Evolutionary conservation across 2,113 vertebrate species (phyloP).

Genomic region (Sinocyclocheilus anshuiensis): DNA sequence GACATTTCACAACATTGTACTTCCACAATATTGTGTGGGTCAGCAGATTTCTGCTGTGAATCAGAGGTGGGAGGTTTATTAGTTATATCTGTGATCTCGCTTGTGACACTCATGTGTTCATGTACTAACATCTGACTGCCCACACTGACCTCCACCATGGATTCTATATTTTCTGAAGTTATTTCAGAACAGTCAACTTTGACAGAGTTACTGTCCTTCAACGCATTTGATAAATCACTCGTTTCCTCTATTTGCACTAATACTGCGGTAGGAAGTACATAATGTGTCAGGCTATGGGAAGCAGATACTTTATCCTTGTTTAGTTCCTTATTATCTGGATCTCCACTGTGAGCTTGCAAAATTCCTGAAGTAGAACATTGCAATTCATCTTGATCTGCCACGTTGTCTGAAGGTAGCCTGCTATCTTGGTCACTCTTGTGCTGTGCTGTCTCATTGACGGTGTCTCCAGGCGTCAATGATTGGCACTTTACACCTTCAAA

Average conservation of each 20-base stretch:
- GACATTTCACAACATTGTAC: conserved; percentile 9
- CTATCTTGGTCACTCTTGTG: neutral
- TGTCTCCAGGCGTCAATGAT: neutral
- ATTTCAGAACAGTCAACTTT: conserved; percentile 14
- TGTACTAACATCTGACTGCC: neutral
- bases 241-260: neutral
- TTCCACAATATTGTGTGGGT: neutral
- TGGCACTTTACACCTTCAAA: neutral
- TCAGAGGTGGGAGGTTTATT: conserved; percentile 13
- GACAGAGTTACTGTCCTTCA: neutral
- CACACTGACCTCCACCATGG: neutral
- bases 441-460: neutral
- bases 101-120: neutral
- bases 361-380: neutral
- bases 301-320: conserved; percentile 24
- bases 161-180: neutral
- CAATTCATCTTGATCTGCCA: conserved; percentile 13
- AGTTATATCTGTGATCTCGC: neutral
- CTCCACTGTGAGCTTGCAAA: conserved; percentile 9
- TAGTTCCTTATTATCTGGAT: conserved; percentile 5
- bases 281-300: neutral
- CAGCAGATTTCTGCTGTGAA: conserved; percentile 19
- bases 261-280: neutral
- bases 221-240: neutral
- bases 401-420: neutral